Evolutionary conservation across 2,113 vertebrate species (phyloP), one percentile per base, ranked within the genome.

Genomic region (Lepisosteus osseus): DNA sequence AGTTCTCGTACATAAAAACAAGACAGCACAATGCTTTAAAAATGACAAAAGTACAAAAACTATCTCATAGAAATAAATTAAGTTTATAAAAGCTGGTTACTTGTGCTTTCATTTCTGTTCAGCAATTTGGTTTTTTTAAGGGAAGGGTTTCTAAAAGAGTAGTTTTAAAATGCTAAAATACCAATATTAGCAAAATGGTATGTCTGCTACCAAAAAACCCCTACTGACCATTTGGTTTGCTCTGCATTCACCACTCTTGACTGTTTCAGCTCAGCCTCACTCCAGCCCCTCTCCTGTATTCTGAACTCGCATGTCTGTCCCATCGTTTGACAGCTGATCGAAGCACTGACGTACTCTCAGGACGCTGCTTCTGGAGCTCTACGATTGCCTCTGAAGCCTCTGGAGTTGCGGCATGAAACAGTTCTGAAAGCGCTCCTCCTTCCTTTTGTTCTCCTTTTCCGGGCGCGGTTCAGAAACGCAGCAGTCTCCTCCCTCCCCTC

Each of bases 21-120:
- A 61, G 54, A 45, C 74, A 75, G 66, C 54, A 67, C 15, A 54
- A 54, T 15, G 63, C 12, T 69, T 61, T 74, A 78, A 74, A 80
- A 76, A 82, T 65, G 63, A 72, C 72, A 74, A 76, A 82, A 72
- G 80, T 70, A 70, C 80, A 56, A 77, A 77, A 77, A 68, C 79
- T 74, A 78, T 73, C 42, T 65, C 54, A 66, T n/a, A 81, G 74
- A 82, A 84, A 84, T 83, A 86, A 82, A 86, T 86, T 83, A 84
- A 75, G 74, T 70, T 74, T 77, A 75, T 74, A 83, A 72, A 74
- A 77, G 77, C 54, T 73, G 74, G 74, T 71, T 68, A 65, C 68
- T 66, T 74, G 74, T 77, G 77, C 74, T 81, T 76, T 78, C 67
- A 74, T 73, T 70, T 69, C 54, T 72, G 29, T 68, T 77, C 57